Conservation (phyloP, 2,888 invertebrate genomes). For the Lottia gigantea region DNA sequence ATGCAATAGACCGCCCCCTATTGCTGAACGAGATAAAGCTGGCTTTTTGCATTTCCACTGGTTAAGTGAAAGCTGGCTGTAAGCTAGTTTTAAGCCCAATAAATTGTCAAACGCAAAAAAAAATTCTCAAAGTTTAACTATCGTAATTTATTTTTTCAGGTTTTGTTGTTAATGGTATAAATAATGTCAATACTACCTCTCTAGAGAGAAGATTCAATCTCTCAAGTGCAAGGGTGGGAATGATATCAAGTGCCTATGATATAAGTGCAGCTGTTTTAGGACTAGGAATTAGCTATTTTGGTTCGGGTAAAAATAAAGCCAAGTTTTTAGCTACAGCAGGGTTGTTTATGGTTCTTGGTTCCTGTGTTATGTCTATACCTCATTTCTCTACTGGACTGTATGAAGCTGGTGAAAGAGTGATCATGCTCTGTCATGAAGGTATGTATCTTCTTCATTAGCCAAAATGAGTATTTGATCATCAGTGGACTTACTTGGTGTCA, state of each 20-base stretch:
- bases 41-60: too few relatives aligned
- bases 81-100: too few relatives aligned
- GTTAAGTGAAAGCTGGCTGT: too few relatives aligned
- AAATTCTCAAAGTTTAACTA: too few relatives aligned
- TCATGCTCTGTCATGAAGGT: constrained; percentile 21
- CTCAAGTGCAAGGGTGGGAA: constrained; percentile 58
- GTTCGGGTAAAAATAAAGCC: constrained; percentile 70
- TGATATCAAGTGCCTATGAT: constrained; percentile 63
- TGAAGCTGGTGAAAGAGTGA: constrained; percentile 46
- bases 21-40: too few relatives aligned
- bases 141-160: constrained; percentile 47
- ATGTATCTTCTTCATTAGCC: too few relatives aligned
- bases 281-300: constrained; percentile 53
- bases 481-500: too few relatives aligned
- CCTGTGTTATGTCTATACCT: constrained; percentile 83
- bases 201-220: constrained; percentile 62
- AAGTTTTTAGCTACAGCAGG: constrained; percentile 79
- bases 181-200: constrained; percentile 62
- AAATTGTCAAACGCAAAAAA: too few relatives aligned
- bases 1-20: too few relatives aligned
- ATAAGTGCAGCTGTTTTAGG: constrained; percentile 60
- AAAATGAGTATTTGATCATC: too few relatives aligned
- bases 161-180: constrained; percentile 64
- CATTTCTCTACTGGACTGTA: constrained; percentile 82
- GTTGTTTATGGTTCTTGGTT: constrained; percentile 76